phyloP scores from a whole-genome alignment of 1,140 invertebrate species.

The Drosophila pruinosa region DNA sequence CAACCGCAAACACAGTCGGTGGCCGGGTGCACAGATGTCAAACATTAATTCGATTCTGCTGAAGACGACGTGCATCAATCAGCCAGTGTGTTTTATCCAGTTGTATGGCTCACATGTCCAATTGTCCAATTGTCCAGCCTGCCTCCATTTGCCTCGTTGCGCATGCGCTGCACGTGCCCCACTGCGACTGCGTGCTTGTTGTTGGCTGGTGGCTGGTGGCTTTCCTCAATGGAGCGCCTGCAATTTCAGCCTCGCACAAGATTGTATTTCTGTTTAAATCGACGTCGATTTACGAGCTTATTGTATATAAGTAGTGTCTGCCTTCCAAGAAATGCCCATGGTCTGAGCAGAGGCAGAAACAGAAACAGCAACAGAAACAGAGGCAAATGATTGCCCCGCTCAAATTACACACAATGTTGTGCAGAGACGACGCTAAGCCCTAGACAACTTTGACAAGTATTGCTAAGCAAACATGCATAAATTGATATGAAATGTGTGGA shows the following conservation, averaged over 20 bases:
- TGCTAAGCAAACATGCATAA: slow-evolving; percentile 79
- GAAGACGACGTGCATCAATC: slow-evolving; percentile 73
- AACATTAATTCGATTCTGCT: slow-evolving; percentile 57
- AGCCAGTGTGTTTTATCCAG: slow-evolving; percentile 32
- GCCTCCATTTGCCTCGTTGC: slow-evolving; percentile 38
- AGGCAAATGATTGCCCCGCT: slow-evolving; percentile 50
- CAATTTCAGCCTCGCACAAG: slow-evolving; percentile 42
- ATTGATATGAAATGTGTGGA: slow-evolving; percentile 48
- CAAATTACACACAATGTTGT: slow-evolving; percentile 75
- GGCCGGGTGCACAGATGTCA: slow-evolving; percentile 62
- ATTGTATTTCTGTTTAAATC: slow-evolving; percentile 76
- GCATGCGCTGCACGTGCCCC: slow-evolving; percentile 67
- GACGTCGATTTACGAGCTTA: slow-evolving; percentile 72
- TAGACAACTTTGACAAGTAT: slow-evolving; percentile 80
- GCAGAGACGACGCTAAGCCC: slow-evolving; percentile 38
- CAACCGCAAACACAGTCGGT: slow-evolving; percentile 34
- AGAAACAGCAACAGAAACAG: neutral
- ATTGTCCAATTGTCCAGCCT: slow-evolving; percentile 29
- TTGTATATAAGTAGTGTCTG: slow-evolving; percentile 35
- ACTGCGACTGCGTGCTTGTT: slow-evolving; percentile 30
- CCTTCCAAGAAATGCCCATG: slow-evolving; percentile 58
- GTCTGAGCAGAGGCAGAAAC: neutral
- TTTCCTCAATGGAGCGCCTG: slow-evolving; percentile 64
- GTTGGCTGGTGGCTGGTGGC: too few species aligned
- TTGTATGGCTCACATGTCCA: slow-evolving; percentile 27